These are phyloP conservation scores for Notiomystis cincta DNA, from an alignment of 2,113 vertebrate genomes.

Conservation along the genomic window DNA sequence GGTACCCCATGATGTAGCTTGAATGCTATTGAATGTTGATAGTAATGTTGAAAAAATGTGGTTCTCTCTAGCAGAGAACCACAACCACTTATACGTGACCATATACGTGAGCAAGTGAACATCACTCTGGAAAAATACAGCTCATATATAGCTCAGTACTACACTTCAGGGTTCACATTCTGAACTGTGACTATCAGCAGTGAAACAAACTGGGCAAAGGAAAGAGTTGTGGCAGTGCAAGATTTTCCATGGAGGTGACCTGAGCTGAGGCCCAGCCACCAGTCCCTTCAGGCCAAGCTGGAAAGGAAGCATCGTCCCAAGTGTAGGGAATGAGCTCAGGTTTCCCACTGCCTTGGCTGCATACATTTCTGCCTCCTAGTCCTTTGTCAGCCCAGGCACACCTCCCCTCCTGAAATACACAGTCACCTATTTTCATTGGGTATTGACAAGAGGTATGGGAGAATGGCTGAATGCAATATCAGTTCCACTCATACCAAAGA, in stretches of 20 bases:
- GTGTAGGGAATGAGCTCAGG: rapidly evolving
- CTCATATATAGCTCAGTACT: not conserved
- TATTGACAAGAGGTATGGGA: not conserved
- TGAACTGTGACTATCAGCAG: not conserved
- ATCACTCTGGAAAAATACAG: not conserved
- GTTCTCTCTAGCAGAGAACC: not conserved
- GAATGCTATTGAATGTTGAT: not conserved
- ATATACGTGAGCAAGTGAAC: not conserved
- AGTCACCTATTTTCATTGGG: not conserved
- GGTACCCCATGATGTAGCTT: not conserved
- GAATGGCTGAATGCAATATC: not conserved
- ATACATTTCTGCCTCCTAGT: too few species aligned
- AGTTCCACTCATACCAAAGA: not conserved
- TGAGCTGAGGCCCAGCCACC: not conserved
- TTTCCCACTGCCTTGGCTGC: not conserved
- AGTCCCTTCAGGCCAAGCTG: not conserved
- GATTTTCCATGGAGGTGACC: not conserved
- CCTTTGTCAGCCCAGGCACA: not conserved
- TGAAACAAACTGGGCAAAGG: not conserved
- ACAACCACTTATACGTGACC: not conserved
- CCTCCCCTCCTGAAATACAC: not conserved
- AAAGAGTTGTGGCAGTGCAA: not conserved
- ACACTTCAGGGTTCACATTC: not conserved
- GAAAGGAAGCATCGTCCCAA: not conserved
- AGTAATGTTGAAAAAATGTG: not conserved